A percentile compares a stretch with the other conserved stretches of the same genome.
Evolutionary conservation across 37 sponge, comb jelly and placozoan species (phyloP).

Genomic region (Hexactinellida sp.): DNA sequence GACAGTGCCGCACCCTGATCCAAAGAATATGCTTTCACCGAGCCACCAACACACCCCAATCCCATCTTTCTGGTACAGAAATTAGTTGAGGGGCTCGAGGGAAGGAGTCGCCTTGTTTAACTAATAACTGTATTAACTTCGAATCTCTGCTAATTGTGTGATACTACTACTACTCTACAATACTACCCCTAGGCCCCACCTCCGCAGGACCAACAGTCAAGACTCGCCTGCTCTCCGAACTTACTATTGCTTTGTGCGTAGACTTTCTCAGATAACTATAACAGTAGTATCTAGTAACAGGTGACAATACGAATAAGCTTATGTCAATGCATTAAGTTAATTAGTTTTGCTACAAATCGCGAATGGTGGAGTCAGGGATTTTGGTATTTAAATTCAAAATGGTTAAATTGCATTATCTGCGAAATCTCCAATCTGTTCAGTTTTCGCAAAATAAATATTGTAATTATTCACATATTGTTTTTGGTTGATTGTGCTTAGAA

Average conservation of each 20-base stretch:
- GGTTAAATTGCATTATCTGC: too few relatives aligned
- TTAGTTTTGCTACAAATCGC: too few relatives aligned
- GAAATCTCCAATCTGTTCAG: too few relatives aligned
- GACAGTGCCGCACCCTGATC: background rate
- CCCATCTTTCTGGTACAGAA: background rate
- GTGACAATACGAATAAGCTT: too few relatives aligned
- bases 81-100: background rate
- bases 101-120: background rate
- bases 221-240: background rate
- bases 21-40: background rate
- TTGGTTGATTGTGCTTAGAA: too few relatives aligned
- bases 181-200: too few relatives aligned
- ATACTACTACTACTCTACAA: background rate
- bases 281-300: too few relatives aligned
- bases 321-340: too few relatives aligned
- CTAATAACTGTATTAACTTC: background rate
- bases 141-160: background rate
- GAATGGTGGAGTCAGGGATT: too few relatives aligned
- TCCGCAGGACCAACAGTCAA: background rate
- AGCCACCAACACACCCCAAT: background rate
- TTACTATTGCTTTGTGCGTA: background rate
- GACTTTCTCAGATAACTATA: background rate
- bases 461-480: too few relatives aligned
- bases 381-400: too few relatives aligned
- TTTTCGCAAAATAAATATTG: too few relatives aligned